A percentile compares a stretch with the other conserved stretches of the same genome.
phyloP scores from a whole-genome alignment of 2,113 vertebrate genomes.

The Accipiter virgatus region DNA sequence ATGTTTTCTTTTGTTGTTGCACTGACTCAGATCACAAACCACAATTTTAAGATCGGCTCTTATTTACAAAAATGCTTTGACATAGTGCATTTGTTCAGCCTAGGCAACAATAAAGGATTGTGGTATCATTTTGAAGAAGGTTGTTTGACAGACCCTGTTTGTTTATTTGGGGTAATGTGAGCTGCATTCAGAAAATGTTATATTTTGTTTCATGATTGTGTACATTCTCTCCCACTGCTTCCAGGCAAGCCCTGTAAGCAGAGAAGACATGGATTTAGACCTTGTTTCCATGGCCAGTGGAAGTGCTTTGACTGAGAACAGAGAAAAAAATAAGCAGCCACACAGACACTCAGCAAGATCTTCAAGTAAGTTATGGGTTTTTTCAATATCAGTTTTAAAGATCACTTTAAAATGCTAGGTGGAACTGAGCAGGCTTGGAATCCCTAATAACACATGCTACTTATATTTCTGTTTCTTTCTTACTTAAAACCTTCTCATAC shows the following conservation, averaged over 20 bases:
- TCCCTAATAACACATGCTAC: background rate
- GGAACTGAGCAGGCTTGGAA: slow-evolving; percentile 1
- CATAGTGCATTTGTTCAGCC: slow-evolving; percentile 82
- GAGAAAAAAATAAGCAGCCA: slow-evolving; percentile 72
- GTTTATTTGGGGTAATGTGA: slow-evolving; percentile 83
- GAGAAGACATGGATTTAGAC: slow-evolving; percentile 81
- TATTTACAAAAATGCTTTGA: slow-evolving; percentile 82
- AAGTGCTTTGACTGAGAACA: slow-evolving; percentile 76
- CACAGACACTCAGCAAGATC: slow-evolving; percentile 74
- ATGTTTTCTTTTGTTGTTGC: slow-evolving; percentile 81
- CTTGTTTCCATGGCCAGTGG: slow-evolving; percentile 73
- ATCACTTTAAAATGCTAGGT: slow-evolving; percentile 50
- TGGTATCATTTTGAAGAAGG: slow-evolving; percentile 81
- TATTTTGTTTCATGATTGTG: slow-evolving; percentile 85
- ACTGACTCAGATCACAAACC: slow-evolving; percentile 77
- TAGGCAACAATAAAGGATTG: slow-evolving; percentile 78
- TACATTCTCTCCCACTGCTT: slow-evolving; percentile 80
- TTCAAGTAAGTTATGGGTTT: slow-evolving; percentile 82
- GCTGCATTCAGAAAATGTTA: slow-evolving; percentile 79
- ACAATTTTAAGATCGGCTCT: slow-evolving; percentile 81
- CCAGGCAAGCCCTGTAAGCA: slow-evolving; percentile 83
- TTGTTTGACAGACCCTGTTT: slow-evolving; percentile 84
- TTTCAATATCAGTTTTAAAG: slow-evolving; percentile 72
- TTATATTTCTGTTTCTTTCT: background rate
- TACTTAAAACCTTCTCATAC: slow-evolving; percentile 11